phyloP scores from a whole-genome alignment of 2,113 vertebrate species.

The rat (Rattus norvegicus) region DNA sequence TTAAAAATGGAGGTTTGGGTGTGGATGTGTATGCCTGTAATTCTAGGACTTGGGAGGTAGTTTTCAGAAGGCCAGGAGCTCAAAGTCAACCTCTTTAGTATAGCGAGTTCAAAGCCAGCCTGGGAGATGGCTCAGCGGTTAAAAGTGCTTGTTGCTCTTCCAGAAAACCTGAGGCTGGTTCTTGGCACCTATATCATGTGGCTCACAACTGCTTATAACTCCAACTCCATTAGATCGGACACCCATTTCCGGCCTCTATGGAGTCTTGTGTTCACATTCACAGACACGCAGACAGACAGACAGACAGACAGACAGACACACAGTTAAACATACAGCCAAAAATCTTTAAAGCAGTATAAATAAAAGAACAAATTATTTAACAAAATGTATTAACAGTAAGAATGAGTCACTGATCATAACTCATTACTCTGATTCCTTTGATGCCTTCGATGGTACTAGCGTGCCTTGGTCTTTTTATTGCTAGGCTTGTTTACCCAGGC shows the following conservation, averaged over 20 bases:
- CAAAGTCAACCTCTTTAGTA: not conserved
- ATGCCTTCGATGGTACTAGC: not conserved
- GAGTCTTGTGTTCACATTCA: no score
- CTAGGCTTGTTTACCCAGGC: not conserved
- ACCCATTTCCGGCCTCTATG: not conserved
- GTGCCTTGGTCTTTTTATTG: not conserved
- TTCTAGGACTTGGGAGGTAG: not conserved
- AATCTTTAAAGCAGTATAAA: not conserved
- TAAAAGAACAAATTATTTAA: not conserved
- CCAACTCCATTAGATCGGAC: not conserved
- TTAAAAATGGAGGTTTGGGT: not conserved
- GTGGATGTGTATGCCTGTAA: not conserved
- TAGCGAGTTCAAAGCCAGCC: not conserved
- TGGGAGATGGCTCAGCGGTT: not conserved
- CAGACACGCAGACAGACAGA: not conserved
- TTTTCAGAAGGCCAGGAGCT: not conserved
- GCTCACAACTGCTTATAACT: not conserved
- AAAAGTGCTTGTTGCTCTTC: not conserved
- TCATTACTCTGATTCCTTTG: not conserved
- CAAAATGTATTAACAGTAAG: not conserved
- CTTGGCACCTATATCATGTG: not conserved
- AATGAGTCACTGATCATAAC: not conserved
- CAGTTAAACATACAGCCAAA: not conserved
- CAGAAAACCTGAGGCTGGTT: not conserved
- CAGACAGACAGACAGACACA: not conserved